Base-by-base conservation (phyloP, 2,113 vertebrate species). In the Pogona vitticeps region DNA sequence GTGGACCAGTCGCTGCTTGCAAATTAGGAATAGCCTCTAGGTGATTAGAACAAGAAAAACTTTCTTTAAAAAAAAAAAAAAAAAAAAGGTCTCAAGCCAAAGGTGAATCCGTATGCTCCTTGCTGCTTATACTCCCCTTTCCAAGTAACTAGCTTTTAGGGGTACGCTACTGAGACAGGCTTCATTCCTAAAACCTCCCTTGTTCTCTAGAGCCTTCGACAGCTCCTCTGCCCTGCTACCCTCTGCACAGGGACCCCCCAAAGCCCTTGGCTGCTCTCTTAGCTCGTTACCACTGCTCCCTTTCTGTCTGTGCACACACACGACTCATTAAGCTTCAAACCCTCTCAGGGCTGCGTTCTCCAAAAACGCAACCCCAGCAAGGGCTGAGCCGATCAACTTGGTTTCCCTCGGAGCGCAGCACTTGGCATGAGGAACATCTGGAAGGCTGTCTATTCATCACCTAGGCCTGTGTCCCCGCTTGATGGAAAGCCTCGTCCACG, bases 391-490 rank as follows among this genome's bases (percentile, higher is more conserved):
- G 80, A 90, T 89, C 90, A 80, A 59, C 85, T 40, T 8, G 65
- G 65, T 36, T 14, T 83, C 83, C 82, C 56, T 70, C 89, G 88
- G 68, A 80, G 91, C 76, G 61, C 84, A 94, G 91, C 91, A 89
- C 73, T 91, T 94, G 86, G 2, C 81, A 82, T 71, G 76, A 70
- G 14, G 84, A 92, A 90, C 75, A 28, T 67, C 1, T 73, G 70
- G 91, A 89, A 81, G 75, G 79, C 40, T 1, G 82, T 20, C 87
- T 87, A 92, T 91, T 91, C 3, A 94, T 93, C 65, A 79, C 67
- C 87, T 84, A 83, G 89, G 84, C 36, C 31, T 52, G n/a, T 33
- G 63, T 28, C 83, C 83, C 52, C 78, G 83, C 86, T 80, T 86
- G 88, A 89, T 76, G 68, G 91, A 88, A 92, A 93, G 73, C 20